Conservation (phyloP, 2,113 vertebrate species). For the Sinocyclocheilus rhinocerous region DNA sequence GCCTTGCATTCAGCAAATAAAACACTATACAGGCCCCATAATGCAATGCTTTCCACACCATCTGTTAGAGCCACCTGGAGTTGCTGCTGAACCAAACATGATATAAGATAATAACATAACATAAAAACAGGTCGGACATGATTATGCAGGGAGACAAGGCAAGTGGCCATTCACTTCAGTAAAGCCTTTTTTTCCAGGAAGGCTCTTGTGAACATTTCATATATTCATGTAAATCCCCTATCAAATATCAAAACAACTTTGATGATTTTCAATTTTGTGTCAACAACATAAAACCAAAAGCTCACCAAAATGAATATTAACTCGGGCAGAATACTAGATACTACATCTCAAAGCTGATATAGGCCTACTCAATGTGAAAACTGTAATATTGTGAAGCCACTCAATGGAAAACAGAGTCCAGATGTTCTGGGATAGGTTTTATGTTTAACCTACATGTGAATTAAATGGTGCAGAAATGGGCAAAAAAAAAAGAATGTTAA, state of each 20-base stretch:
- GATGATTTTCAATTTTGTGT: not conserved
- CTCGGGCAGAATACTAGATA: not conserved
- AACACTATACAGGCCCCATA: constrained; percentile 1
- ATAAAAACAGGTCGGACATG: constrained; percentile 29
- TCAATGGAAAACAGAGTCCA: not conserved
- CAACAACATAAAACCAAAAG: constrained; percentile 34
- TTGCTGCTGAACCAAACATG: not conserved
- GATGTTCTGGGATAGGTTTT: not conserved
- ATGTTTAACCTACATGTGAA: not conserved
- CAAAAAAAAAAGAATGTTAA: not conserved
- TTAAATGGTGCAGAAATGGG: not conserved
- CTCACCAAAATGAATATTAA: constrained; percentile 28
- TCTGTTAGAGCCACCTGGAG: constrained; percentile 33
- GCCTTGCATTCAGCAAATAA: not conserved
- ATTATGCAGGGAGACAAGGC: constrained; percentile 40
- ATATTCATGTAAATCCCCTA: constrained; percentile 23
- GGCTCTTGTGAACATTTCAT: constrained; percentile 26
- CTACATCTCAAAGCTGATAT: not conserved
- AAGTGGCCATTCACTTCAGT: constrained; percentile 48
- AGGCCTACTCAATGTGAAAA: not conserved
- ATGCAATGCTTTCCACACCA: constrained; percentile 31
- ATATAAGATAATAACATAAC: not conserved
- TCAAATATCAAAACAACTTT: constrained; percentile 44
- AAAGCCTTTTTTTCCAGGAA: constrained; percentile 45
- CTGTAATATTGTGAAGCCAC: not conserved